Evolutionary conservation across 2,113 vertebrate genomes (phyloP).

Genomic region (Sylvietta virens): DNA sequence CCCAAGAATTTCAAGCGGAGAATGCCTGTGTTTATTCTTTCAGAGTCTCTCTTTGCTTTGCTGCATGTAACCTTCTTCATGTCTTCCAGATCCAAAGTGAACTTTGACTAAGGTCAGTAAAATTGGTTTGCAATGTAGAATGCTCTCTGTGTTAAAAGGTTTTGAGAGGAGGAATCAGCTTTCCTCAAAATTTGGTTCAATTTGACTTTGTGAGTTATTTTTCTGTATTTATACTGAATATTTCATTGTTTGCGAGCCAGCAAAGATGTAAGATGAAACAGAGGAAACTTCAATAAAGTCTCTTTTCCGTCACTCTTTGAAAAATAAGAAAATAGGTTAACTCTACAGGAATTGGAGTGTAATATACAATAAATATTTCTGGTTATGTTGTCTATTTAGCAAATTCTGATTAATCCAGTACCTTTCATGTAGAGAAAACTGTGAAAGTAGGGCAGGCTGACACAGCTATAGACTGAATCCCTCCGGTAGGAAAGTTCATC

Average conservation of each 20-base stretch:
- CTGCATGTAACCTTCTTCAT: not conserved
- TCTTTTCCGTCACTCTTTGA: not conserved
- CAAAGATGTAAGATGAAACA: not conserved
- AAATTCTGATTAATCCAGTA: constrained; percentile 33
- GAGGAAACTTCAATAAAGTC: not conserved
- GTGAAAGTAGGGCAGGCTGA: constrained; percentile 96
- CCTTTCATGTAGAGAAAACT: constrained; percentile 97
- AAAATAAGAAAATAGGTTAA: not conserved
- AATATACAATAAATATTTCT: not conserved
- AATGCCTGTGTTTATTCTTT: not conserved
- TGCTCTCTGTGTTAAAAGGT: not conserved
- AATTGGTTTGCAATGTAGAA: not conserved
- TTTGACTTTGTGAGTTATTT: not conserved
- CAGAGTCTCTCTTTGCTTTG: not conserved
- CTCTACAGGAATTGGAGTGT: not conserved
- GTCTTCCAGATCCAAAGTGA: not conserved
- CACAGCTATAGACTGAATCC: constrained; percentile 96
- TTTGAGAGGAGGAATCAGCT: not conserved
- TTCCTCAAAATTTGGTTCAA: not conserved
- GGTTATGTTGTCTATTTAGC: not conserved
- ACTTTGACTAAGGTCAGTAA: not conserved
- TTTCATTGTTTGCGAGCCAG: not conserved
- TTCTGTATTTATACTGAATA: not conserved
- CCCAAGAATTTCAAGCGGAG: not conserved
- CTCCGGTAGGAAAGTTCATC: constrained; percentile 89